Base-by-base conservation (phyloP, 2,888 invertebrate species). In the Dasysyrphus tricinctus region DNA sequence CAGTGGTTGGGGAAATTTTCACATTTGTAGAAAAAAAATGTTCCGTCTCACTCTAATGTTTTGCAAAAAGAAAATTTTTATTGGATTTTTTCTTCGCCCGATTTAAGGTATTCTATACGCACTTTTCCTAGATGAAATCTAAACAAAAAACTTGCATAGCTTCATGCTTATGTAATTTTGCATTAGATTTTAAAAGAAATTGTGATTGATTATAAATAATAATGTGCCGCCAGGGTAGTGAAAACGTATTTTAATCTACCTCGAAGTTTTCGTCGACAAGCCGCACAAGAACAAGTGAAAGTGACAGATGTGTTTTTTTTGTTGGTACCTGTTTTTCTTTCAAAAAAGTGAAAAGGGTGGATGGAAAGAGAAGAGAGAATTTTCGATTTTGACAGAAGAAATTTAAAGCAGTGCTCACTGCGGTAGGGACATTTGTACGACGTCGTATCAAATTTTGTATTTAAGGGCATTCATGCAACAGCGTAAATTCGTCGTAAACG, bases 231-330 rank as follows among this genome's bases (percentile, higher is more conserved):
- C 61, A 61, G 34, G 29, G n/a, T n/a, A 16, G 5, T 9, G 12
- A 47, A 74, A 72, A 73, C 59, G 3, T 67, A 42, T 72, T 67
- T 19, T 73, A 70, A 42, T 42, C 39, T 9, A n/a, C 57, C 42
- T 47, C 57, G 67, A 70, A 75, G 37, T 54, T 69, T 65, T 65
- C 47, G 51, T 78, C 82, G 82, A 86, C 82, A 86, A 86, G 86
- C 86, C 86, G 86, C 86, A 86, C 82, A 86, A 86, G 86, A 79
- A 72, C 82, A 86, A 86, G 86, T 86, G 86, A 86, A 86, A 86
- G 86, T 86, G 86, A 86, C 86, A 86, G 86, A 86, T 86, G 82
- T 70, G 81, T 65, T 76, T 81, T 24, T 77, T 51, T 63, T 69
- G 11, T 39, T 47, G 44, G 42, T 73, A 76, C 67, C 65, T 49